Conservation (phyloP, 2,797 vertebrate species). For the Gymnodraco acuticeps region DNA sequence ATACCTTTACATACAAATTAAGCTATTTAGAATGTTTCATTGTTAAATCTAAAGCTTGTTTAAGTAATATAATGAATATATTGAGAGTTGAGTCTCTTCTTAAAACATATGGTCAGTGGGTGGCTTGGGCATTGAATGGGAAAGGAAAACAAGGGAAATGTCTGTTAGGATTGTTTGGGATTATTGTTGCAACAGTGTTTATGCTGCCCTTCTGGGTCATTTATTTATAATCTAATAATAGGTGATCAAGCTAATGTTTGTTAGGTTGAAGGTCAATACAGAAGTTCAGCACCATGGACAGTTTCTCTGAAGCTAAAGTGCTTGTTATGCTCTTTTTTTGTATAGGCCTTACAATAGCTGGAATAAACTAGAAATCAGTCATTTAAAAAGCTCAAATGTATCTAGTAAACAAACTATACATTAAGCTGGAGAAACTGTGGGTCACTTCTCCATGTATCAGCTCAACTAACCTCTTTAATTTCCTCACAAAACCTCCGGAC, state of each 20-base stretch:
- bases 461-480: constrained; percentile 83
- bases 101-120: no score
- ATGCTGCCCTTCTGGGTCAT: no score
- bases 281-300: constrained; percentile 64
- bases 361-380: constrained; percentile 4
- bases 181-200: no score
- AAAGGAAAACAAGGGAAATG: no score
- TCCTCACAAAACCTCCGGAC: constrained; percentile 90
- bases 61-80: background rate
- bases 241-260: background rate
- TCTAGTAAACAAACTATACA: background rate
- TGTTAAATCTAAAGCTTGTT: background rate
- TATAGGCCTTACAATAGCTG: background rate
- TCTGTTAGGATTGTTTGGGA: no score
- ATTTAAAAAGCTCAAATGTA: no score
- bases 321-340: background rate
- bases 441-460: no score
- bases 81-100: no score
- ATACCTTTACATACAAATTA: background rate
- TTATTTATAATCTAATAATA: background rate
- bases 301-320: background rate
- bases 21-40: background rate
- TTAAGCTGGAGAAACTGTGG: background rate
- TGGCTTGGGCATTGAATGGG: no score
- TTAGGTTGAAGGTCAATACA: no score